These are phyloP conservation scores for Parauchenoglanis punctatus DNA, from an alignment of 2,797 vertebrate species.

Conservation along the genomic window DNA sequence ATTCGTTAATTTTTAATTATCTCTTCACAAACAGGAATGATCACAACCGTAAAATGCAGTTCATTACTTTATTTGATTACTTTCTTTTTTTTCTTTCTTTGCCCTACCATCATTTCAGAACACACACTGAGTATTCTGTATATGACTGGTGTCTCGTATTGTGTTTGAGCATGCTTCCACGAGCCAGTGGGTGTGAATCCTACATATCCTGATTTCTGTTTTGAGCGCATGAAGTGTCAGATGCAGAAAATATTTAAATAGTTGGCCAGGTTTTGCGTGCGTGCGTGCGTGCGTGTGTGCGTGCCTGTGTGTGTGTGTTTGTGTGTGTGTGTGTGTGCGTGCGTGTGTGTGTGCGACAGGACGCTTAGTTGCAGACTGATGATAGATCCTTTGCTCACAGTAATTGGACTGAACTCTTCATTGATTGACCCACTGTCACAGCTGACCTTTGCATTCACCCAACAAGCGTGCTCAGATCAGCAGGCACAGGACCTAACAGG, in stretches of 20 bases:
- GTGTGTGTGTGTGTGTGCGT: background rate
- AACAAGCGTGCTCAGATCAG: slow-evolving; percentile 27
- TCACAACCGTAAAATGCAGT: background rate
- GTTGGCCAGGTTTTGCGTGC: slow-evolving; percentile 3
- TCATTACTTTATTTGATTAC: background rate
- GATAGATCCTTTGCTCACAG: slow-evolving; percentile 31
- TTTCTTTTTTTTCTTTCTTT: background rate
- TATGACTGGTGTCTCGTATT: background rate
- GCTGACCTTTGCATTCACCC: slow-evolving; percentile 42
- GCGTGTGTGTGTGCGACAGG: slow-evolving; percentile 1
- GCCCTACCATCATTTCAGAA: background rate
- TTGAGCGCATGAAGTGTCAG: slow-evolving; percentile 17
- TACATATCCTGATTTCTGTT: slow-evolving; percentile 35
- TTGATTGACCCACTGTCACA: slow-evolving; percentile 48
- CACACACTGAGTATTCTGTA: background rate
- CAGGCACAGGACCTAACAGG: slow-evolving; percentile 27
- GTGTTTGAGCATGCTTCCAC: background rate
- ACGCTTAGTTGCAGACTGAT: slow-evolving; percentile 28
- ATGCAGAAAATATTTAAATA: background rate
- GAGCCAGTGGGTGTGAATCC: slow-evolving; percentile 5
- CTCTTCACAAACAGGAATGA: background rate
- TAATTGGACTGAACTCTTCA: slow-evolving; percentile 50
- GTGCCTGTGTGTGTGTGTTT: slow-evolving; percentile 8
- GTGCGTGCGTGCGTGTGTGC: slow-evolving; percentile 16
- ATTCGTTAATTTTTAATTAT: background rate